Evolutionary conservation across 2,797 vertebrate species (phyloP).

Genomic region (Leontocebus nigricollis): DNA sequence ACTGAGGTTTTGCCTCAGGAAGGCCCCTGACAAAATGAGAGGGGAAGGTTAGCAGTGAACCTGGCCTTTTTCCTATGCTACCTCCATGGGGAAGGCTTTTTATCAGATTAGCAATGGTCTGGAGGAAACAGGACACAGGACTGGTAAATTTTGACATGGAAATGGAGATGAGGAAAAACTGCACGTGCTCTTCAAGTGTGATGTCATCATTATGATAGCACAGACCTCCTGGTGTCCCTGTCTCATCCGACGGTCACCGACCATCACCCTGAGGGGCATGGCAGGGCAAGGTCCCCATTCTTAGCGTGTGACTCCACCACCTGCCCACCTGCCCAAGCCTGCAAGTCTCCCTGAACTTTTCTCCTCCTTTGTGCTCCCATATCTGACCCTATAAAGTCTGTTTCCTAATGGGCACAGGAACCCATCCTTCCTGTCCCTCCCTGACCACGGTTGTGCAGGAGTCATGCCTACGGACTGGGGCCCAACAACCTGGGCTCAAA

Average conservation of each 20-base stretch:
- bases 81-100: neutral
- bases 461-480: neutral
- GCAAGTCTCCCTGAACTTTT: neutral
- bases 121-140: neutral
- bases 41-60: neutral
- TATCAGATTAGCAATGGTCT: neutral
- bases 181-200: no score
- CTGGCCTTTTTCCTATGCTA: neutral
- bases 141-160: neutral
- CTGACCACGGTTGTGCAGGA: fast-evolving
- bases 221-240: no score
- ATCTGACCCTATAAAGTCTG: neutral
- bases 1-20: neutral
- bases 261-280: neutral
- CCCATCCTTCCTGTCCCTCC: neutral
- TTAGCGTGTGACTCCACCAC: neutral
- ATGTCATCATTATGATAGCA: no score
- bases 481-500: neutral
- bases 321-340: neutral
- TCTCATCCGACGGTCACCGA: neutral
- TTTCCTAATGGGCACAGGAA: no score
- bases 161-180: no score
- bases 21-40: neutral
- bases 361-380: neutral
- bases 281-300: neutral